These are phyloP conservation scores for Rattus rattus DNA, from an alignment of 2,113 vertebrate genomes.

Conservation along the genomic window DNA sequence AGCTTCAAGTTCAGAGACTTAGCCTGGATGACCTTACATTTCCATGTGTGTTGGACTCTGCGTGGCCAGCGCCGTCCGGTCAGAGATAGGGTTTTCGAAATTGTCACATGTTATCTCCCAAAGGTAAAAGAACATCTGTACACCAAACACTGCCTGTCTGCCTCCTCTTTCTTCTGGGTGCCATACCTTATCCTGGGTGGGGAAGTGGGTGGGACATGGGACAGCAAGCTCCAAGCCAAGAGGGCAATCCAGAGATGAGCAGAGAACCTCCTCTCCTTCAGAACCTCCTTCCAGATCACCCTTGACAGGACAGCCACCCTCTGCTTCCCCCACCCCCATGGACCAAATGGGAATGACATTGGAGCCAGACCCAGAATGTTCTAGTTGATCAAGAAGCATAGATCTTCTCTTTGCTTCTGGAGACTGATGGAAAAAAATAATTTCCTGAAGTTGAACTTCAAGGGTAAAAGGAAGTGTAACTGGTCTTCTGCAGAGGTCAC, in stretches of 20 bases:
- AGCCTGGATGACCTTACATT: background rate
- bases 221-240: background rate
- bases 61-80: background rate
- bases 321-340: background rate
- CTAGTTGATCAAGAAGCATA: no score
- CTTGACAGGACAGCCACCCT: background rate
- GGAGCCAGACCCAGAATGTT: background rate
- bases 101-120: background rate
- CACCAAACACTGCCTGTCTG: background rate
- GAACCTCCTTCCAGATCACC: rapidly evolving
- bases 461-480: background rate
- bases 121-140: background rate
- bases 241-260: background rate
- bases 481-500: no score
- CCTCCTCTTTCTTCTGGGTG: slow-evolving; percentile 15
- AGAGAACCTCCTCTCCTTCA: background rate
- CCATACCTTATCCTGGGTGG: background rate
- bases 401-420: background rate
- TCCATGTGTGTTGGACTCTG: background rate
- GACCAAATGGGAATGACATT: background rate
- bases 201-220: background rate
- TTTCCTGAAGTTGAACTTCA: background rate
- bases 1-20: background rate
- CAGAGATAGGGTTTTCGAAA: background rate
- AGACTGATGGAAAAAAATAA: background rate